Evolutionary conservation across 2,797 vertebrate genomes (phyloP), one percentile per base, ranked within the genome.

Genomic region (Taeniopygia guttata): DNA sequence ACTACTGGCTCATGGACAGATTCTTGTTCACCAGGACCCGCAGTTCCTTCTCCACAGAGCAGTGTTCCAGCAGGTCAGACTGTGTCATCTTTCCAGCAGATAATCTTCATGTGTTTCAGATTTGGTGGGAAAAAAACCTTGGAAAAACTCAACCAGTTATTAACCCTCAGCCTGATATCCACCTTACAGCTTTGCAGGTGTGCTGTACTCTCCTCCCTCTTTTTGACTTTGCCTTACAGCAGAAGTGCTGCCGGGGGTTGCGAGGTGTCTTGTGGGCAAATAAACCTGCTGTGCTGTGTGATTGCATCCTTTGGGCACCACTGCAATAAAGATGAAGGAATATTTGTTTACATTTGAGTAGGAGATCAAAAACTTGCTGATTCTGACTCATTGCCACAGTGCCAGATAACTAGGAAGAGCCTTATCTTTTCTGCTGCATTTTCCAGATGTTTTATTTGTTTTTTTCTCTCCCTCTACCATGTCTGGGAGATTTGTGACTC

Each of bases 291-390:
- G 5, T 49, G 34, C 56, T 64, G 30, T 15, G 49, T 90, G 93
- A 91, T 55, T 84, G 72, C 79, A 93, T 70, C 40, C 69, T 86
- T 81, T 69, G 87, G 85, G 77, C 67, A 90, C 51, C 73, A 81
- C 79, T 81, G 83, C 73, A 89, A 58, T 40, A 72, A 84, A 84
- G 66, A 91, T 87, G 79, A 86, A 90, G 62, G 92, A 88, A 75
- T 86, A 68, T 90, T 83, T 94, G 89, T 94, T 91, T 94, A 78
- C 66, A 69, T 95, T 91, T 94, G 83, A 93, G 92, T 87, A 75
- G 90, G 55, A 88, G 94, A 94, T 89, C 27, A 29, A 84, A 94
- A 94, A 89, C 55, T 94, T 10, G 1, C 79, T 66, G 82, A 87
- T 95, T 96, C 93, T 89, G 94, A 93, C 68, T 94, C 89, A 89